Percentiles rank a stretch among this genome's conserved stretches.
Evolutionary conservation across 2,113 vertebrate species (phyloP).

Genomic region (Python bivittatus): DNA sequence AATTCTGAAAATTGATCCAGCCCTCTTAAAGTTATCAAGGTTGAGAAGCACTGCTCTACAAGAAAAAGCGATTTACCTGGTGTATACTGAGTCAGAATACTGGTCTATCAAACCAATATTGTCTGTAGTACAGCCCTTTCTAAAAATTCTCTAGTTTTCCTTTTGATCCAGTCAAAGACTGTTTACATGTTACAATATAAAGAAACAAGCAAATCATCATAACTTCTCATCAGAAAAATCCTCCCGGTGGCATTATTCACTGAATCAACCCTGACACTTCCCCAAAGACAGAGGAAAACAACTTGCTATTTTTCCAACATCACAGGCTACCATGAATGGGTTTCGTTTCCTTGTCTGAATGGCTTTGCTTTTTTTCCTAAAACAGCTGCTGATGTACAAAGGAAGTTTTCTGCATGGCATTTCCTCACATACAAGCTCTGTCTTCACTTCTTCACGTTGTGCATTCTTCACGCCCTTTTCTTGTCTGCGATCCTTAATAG

Average conservation of each 20-base stretch:
- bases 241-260: not conserved
- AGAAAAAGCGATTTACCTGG: not conserved
- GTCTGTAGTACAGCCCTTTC: not conserved
- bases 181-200: not conserved
- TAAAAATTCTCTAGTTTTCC: not conserved
- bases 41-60: not conserved
- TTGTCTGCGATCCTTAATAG: not conserved
- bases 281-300: slow-evolving; percentile 1
- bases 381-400: not conserved
- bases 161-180: not conserved
- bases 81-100: not conserved
- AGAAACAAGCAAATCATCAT: not conserved
- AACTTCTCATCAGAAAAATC: not conserved
- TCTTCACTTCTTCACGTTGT: not conserved
- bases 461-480: not conserved
- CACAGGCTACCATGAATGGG: not conserved
- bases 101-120: not conserved
- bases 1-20: not conserved
- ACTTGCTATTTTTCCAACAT: not conserved
- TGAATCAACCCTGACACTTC: not conserved
- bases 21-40: not conserved
- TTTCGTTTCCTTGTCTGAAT: not conserved
- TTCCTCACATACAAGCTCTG: not conserved
- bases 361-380: not conserved
- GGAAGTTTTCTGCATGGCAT: not conserved